Percentiles rank a stretch among this genome's conserved stretches.
Evolutionary conservation across 2,797 vertebrate genomes (phyloP).

Genomic region (Echeneis naucrates): DNA sequence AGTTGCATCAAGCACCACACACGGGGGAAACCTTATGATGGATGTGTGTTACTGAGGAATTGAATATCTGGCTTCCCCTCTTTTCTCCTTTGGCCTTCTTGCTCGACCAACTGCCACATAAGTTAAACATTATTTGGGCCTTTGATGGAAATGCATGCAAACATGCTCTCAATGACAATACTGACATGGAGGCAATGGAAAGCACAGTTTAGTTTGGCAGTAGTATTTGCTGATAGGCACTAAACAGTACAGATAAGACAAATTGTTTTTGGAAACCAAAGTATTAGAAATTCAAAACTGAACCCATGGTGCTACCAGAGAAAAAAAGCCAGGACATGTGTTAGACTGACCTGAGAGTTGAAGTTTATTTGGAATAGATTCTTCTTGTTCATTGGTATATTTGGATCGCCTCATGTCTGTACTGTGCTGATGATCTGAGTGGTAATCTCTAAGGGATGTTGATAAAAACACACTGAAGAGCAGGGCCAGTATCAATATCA

Average conservation of each 20-base stretch:
- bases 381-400: slow-evolving; percentile 6
- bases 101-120: too few species aligned
- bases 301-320: too few species aligned
- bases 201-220: not conserved
- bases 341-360: not conserved
- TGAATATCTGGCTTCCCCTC: not conserved
- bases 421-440: slow-evolving; percentile 37
- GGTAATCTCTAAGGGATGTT: slow-evolving; percentile 45
- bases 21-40: not conserved
- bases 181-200: too few species aligned
- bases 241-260: not conserved
- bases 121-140: not conserved
- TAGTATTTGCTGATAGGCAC: not conserved
- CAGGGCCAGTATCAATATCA: slow-evolving; percentile 37
- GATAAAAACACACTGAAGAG: slow-evolving; percentile 43
- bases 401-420: slow-evolving; percentile 29
- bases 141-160: not conserved
- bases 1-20: not conserved
- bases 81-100: not conserved
- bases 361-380: slow-evolving; percentile 14
- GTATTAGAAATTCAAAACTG: not conserved
- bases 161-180: too few species aligned
- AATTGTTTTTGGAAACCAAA: not conserved
- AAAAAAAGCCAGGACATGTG: not conserved
- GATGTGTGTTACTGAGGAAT: not conserved